A percentile compares a stretch with the other conserved stretches of the same genome.
Conservation (phyloP, 1,140 invertebrate genomes). For the Linepithema humile region DNA sequence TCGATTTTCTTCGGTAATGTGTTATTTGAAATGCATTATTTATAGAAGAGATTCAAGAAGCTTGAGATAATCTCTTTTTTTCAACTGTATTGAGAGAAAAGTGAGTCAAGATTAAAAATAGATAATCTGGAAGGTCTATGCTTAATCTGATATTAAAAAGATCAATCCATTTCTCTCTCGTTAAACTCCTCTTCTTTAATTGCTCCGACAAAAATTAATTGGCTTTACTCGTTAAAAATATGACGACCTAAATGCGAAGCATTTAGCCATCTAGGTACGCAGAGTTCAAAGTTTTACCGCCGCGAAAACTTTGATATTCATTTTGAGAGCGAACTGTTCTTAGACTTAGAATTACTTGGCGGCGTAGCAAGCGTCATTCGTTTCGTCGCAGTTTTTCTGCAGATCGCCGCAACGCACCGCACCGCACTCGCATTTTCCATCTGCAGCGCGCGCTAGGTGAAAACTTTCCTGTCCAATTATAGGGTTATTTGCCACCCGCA, state of each 20-base stretch:
- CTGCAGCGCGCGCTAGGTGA: background rate
- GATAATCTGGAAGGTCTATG: background rate
- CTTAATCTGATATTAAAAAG: background rate
- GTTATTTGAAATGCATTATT: background rate
- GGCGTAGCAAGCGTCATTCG: conserved; percentile 31
- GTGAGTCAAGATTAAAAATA: background rate
- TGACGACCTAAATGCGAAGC: background rate
- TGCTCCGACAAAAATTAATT: conserved; percentile 3
- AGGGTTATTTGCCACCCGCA: conserved; percentile 45
- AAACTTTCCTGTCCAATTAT: conserved; percentile 48
- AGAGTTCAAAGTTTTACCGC: conserved; percentile 14
- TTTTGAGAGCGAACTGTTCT: conserved; percentile 27
- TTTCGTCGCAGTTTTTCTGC: conserved; percentile 32
- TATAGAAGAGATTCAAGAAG: background rate
- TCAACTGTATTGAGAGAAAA: background rate
- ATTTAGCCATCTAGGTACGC: background rate
- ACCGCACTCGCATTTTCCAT: conserved; percentile 12
- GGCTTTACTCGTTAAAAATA: conserved; percentile 4
- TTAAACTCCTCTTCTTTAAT: background rate
- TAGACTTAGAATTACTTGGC: conserved; percentile 37
- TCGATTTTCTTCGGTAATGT: background rate
- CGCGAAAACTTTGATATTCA: conserved; percentile 43
- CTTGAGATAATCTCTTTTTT: background rate
- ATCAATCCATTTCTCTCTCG: background rate
- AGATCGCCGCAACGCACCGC: conserved; percentile 2